These are phyloP conservation scores for Scyliorhinus canicula DNA, from an alignment of 2,797 vertebrate species.

Conservation along the genomic window DNA sequence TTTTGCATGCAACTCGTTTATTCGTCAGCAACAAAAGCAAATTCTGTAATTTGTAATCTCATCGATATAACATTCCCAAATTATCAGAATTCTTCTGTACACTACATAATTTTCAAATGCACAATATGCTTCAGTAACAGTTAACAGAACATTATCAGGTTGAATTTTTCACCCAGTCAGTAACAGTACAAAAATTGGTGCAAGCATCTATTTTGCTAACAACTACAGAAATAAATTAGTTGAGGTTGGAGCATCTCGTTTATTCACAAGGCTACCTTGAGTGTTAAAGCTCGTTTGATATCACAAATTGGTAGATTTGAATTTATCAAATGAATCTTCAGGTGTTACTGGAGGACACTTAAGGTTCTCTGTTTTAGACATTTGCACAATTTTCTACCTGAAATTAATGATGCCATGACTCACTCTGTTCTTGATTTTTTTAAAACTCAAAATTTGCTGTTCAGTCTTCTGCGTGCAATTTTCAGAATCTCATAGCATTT, in stretches of 20 bases:
- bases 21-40: background rate
- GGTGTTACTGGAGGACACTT: background rate
- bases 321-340: background rate
- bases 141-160: background rate
- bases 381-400: background rate
- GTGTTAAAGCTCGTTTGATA: background rate
- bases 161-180: background rate
- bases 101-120: background rate
- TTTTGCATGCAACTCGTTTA: background rate
- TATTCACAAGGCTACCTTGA: background rate
- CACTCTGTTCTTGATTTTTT: background rate
- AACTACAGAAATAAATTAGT: background rate
- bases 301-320: background rate
- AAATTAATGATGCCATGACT: background rate
- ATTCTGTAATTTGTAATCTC: background rate
- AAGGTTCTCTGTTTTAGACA: background rate
- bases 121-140: background rate
- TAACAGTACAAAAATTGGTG: constrained; percentile 4
- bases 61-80: background rate
- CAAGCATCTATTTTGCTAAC: background rate
- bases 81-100: background rate
- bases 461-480: background rate
- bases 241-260: background rate
- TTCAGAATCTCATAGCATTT: background rate
- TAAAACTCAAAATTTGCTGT: background rate